Evolutionary conservation across 2,113 vertebrate species (phyloP).

Genomic region (Vidua macroura): DNA sequence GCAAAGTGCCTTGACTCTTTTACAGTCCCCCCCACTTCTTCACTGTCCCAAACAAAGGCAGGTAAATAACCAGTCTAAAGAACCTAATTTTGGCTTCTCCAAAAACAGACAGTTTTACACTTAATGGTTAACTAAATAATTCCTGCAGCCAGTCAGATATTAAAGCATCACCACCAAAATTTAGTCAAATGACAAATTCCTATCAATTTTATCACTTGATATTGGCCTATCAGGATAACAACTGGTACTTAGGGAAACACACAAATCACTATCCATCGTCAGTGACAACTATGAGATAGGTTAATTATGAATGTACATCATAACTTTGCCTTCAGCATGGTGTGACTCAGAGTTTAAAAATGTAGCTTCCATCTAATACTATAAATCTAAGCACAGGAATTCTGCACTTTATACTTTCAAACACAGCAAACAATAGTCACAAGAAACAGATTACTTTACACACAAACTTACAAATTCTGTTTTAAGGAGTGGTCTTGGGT

Average conservation of each 20-base stretch:
- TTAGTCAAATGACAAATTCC: background rate
- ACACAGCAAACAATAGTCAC: background rate
- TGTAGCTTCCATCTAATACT: background rate
- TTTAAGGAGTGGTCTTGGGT: background rate
- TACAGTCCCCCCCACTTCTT: background rate
- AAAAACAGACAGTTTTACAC: background rate
- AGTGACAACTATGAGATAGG: background rate
- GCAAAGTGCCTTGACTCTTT: background rate
- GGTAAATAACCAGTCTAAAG: background rate
- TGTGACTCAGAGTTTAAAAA: background rate
- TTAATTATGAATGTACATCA: background rate
- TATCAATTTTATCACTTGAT: background rate
- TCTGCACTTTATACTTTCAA: background rate
- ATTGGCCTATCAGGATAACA: background rate
- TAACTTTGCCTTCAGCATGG: background rate
- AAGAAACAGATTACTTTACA: background rate
- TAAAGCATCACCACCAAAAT: background rate
- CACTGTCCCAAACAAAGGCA: background rate
- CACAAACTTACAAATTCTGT: background rate
- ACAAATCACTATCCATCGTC: background rate
- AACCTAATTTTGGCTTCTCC: background rate
- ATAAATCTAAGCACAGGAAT: conserved; percentile 10
- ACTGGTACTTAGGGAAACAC: background rate
- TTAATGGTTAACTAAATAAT: background rate
- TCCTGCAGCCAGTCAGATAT: background rate